These are phyloP conservation scores for Panulirus ornatus DNA, from an alignment of 1,140 invertebrate genomes.

Conservation along the genomic window DNA sequence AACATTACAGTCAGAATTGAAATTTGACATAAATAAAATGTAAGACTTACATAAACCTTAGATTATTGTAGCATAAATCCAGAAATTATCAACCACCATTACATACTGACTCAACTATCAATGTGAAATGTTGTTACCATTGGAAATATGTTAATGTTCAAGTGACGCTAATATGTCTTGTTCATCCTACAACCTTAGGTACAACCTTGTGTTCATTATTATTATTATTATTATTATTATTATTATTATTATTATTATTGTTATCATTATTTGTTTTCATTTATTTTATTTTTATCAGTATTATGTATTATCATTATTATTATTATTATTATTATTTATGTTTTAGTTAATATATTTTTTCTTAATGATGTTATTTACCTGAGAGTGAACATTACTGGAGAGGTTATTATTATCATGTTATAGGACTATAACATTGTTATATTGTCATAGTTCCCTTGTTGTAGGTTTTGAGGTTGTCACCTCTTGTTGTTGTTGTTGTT, in stretches of 20 bases:
- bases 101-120: too few relatives aligned
- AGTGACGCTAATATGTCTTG: too few relatives aligned
- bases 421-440: neutral
- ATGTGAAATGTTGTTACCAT: too few relatives aligned
- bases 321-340: neutral
- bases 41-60: too few relatives aligned
- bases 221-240: neutral
- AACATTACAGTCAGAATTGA: too few relatives aligned
- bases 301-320: neutral
- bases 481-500: neutral
- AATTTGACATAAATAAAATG: too few relatives aligned
- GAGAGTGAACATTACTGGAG: neutral
- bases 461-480: neutral
- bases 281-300: neutral
- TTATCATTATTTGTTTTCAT: neutral
- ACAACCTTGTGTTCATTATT: constrained; percentile 10
- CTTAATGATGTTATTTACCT: neutral
- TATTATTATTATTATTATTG: constrained; percentile 16
- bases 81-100: too few relatives aligned
- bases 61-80: too few relatives aligned
- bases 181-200: too few relatives aligned
- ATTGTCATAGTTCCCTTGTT: neutral
- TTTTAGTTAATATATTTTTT: neutral
- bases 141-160: too few relatives aligned
- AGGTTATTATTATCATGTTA: neutral